Percentiles rank a stretch among this genome's conserved stretches.
Conservation (phyloP, 2,797 vertebrate species). For the Scleropages formosus region DNA sequence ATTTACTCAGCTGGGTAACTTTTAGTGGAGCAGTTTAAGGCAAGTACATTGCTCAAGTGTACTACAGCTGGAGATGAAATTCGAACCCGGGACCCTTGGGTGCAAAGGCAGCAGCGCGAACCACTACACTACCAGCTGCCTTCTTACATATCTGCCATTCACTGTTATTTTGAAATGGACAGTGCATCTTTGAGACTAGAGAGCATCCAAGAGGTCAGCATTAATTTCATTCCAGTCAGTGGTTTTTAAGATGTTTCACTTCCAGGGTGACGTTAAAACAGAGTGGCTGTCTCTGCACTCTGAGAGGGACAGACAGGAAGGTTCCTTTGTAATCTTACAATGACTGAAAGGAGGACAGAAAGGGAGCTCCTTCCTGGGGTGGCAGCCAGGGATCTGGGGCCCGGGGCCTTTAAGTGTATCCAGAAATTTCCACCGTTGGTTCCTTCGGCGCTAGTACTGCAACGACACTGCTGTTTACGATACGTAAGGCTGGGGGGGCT, state of each 20-base stretch:
- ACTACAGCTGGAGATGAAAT: too few relatives aligned
- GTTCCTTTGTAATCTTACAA: constrained; percentile 18
- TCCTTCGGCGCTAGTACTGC: not conserved
- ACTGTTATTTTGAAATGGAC: too few relatives aligned
- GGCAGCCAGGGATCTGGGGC: not conserved
- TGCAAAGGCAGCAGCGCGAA: too few relatives aligned
- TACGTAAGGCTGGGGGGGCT: not conserved
- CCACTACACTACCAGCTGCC: too few relatives aligned
- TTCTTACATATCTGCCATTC: too few relatives aligned
- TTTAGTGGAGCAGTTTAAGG: too few relatives aligned
- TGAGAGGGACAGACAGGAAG: constrained; percentile 32
- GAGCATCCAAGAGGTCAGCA: not conserved
- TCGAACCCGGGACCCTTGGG: too few relatives aligned
- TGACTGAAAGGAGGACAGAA: constrained; percentile 18
- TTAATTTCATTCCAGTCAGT: not conserved
- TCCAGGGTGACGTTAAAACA: constrained; percentile 39
- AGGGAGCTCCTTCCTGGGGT: not conserved
- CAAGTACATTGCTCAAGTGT: too few relatives aligned
- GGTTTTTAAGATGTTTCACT: constrained; percentile 17
- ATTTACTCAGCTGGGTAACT: too few relatives aligned
- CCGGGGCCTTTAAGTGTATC: not conserved
- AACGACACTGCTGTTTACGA: not conserved
- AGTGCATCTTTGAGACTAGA: not conserved
- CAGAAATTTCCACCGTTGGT: not conserved
- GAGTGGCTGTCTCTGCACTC: constrained; percentile 38